These are phyloP conservation scores for Mormyrus lacerda DNA, from an alignment of 2,113 vertebrate species.

Conservation along the genomic window DNA sequence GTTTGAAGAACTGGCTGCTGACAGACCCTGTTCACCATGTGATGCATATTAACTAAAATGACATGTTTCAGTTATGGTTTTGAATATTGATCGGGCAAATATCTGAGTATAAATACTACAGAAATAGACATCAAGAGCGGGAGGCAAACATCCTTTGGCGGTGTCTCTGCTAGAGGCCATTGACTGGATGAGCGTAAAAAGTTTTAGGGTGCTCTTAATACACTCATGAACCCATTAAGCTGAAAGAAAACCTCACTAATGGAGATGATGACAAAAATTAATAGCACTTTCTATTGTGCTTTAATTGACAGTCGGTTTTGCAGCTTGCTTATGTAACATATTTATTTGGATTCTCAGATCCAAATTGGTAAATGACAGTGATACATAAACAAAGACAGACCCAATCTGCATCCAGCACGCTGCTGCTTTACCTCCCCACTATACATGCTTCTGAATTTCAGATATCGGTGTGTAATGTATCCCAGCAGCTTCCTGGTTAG, in stretches of 20 bases:
- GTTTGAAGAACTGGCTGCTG: background rate
- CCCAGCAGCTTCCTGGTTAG: background rate
- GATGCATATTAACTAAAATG: background rate
- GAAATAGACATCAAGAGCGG: background rate
- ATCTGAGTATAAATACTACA: background rate
- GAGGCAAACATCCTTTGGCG: background rate
- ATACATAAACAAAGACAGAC: background rate
- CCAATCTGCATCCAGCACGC: background rate
- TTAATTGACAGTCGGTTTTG: background rate
- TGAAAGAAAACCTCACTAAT: background rate
- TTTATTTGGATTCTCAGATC: constrained; percentile 11
- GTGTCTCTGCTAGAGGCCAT: background rate
- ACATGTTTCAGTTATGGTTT: background rate
- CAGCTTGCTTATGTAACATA: constrained; percentile 10
- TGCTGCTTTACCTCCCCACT: background rate
- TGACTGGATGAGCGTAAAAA: background rate
- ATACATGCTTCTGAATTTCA: background rate
- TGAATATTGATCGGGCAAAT: background rate
- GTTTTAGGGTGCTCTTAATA: background rate
- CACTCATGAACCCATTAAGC: constrained; percentile 3
- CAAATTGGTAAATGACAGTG: background rate
- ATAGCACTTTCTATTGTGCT: background rate
- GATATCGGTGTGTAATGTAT: background rate
- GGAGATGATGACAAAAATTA: background rate
- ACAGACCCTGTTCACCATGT: background rate